Base-by-base conservation (phyloP, 1,140 invertebrate species). In the Bombus sylvicola region DNA sequence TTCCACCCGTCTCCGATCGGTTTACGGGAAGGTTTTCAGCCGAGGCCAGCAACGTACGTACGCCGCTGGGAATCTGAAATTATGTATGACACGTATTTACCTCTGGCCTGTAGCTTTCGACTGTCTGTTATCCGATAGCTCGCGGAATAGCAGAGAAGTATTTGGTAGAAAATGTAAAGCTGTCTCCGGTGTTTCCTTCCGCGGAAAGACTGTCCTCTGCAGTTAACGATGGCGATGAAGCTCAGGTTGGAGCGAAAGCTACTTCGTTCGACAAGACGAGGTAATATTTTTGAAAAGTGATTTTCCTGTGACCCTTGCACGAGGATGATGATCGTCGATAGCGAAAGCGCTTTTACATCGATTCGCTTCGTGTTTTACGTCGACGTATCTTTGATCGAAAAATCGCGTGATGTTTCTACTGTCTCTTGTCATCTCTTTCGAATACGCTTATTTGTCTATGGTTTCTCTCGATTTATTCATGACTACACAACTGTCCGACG, bases 51-150 rank as follows among this genome's bases (percentile, higher is more conserved):
- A 9, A 22, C 34, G 43, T 47, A 47, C 15, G 47, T 47, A 47
- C 79, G 53, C 68, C 79, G 25, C 15, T 47, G 71, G 31, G 57
- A 68, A 47, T 81, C 41, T 6, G 31, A 78, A 78, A 76, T 76
- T 62, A 66, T 68, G 66, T 73, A 53, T 81, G 64, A 81, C 68
- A 59, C 28, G 71, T 57, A 64, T 86, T 87, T 75, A 71, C 57
- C 41, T 18, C 59, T 22, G n/a, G n/a, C 6, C 62, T 34, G 41
- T 10, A 18, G 28, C 53, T 76, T 28, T 62, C 53, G 68, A 77
- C 31, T 31, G 25, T 37, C 84, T 43, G 68, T 78, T 79, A 73
- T 57, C 25, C 9, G 8, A 39, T 2, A 25, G 3, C 47, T 53
- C 47, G 47, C 47, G 47, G 47, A 53, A 53, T 53, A 22, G 3